Conservation (phyloP, 2,888 invertebrate species). For the Coenonympha glycerion region DNA sequence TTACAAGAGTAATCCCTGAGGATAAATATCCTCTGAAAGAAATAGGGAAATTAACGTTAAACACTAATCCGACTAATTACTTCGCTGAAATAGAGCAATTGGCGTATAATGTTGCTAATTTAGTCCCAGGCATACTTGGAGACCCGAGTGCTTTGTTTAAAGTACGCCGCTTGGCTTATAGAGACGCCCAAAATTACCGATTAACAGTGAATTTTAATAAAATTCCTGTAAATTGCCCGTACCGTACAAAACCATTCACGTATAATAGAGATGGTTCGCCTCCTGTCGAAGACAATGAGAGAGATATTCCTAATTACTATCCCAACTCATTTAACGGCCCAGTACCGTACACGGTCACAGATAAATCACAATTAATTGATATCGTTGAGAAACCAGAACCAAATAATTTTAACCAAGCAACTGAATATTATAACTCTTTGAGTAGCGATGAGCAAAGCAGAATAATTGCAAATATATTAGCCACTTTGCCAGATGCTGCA, state of each 20-base stretch:
- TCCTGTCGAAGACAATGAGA: constrained; percentile 83
- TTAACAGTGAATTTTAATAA: constrained; percentile 92
- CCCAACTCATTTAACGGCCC: constrained; percentile 93
- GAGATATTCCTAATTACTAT: constrained; percentile 91
- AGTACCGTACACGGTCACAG: constrained; percentile 65
- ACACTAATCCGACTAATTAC: constrained; percentile 91
- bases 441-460: neutral
- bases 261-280: constrained; percentile 91
- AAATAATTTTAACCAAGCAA: neutral
- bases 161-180: constrained; percentile 87
- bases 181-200: constrained; percentile 88
- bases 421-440: neutral
- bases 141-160: constrained; percentile 93
- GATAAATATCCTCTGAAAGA: too few relatives aligned
- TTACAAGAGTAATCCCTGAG: constrained; percentile 92
- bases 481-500: neutral
- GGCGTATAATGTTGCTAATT: constrained; percentile 89
- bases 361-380: neutral
- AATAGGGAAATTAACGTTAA: too few relatives aligned
- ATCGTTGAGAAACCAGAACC: neutral
- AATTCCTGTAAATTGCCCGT: constrained; percentile 95
- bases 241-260: constrained; percentile 77
- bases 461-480: neutral
- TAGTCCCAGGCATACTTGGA: constrained; percentile 92
- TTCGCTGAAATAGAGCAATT: constrained; percentile 93